Base-by-base conservation (phyloP, 2,113 vertebrate species). In the Pseudonaja textilis region DNA sequence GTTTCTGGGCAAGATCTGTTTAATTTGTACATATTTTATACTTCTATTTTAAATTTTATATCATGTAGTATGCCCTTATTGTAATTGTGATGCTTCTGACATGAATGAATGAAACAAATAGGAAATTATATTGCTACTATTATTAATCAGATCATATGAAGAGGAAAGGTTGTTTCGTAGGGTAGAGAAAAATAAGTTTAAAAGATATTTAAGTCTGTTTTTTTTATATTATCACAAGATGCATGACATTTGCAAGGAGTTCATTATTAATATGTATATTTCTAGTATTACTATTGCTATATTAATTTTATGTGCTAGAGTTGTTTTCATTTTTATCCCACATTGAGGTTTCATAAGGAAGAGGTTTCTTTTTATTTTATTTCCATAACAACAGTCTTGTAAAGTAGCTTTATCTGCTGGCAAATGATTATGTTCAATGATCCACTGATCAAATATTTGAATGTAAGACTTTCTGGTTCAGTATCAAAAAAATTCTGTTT, bases 121-220 rank as follows among this genome's bases (percentile, higher is more conserved):
- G 87, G 2, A 95, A 91, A 92, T 91, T 9, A 1, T 93, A 91
- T 22, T 92, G 64, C 92, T 5, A 64, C 74, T 90, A 29, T 29
- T 45, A 42, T 29, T 45, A 55, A 25, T 88, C 29, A 47, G 91
- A 81, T 61, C 12, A 45, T 45, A 89, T 57, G 50, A 20, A 12
- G 23, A 26, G 7, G 11, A 42, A 34, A 9, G 14, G 2, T 50
- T 81, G 10, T 25, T 14, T 54, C 4, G 42, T 86, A 26, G 9
- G 3, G 26, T 47, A 56, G 50, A 25, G 22, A 87, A 94, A 45
- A 92, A 89, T 14, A 1, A 90, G 90, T 91, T 91, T 54, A 18
- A 56, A 91, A 85, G 9, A 18, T 87, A 47, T 47, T 9, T 25
- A 42, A 90, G 54, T 14, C 12, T 54, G 2, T 64, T 14, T 5